Percentiles rank a stretch among this genome's conserved stretches.
Evolutionary conservation across 2,113 vertebrate species (phyloP).

Genomic region (Neogale vison): DNA sequence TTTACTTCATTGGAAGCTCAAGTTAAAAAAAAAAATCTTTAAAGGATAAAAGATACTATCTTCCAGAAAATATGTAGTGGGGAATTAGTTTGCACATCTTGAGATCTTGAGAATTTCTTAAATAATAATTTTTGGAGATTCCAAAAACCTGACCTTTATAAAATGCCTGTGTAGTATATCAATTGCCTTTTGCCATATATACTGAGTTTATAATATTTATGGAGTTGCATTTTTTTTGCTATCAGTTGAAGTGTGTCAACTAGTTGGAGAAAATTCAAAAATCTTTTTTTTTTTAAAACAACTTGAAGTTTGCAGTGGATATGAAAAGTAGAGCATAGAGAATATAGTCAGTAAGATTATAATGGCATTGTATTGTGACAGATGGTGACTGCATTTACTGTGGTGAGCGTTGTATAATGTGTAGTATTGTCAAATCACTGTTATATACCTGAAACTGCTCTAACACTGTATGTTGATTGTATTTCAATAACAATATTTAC

Average conservation of each 20-base stretch:
- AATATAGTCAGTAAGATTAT: not conserved
- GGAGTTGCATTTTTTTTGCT: slow-evolving; percentile 33
- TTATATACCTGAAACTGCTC: not conserved
- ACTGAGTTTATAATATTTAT: slow-evolving; percentile 13
- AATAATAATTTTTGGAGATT: not conserved
- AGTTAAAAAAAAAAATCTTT: not conserved
- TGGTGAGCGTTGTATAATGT: not conserved
- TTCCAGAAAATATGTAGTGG: not conserved
- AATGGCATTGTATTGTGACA: not conserved
- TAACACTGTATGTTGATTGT: not conserved
- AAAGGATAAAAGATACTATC: not conserved
- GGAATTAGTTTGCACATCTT: slow-evolving; percentile 6
- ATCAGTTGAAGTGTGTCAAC: not conserved
- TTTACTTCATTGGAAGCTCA: slow-evolving; percentile 12
- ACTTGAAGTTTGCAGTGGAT: not conserved
- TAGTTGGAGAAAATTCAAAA: slow-evolving; percentile 33
- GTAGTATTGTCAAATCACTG: not conserved
- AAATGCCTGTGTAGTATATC: not conserved
- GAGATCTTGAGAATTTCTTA: slow-evolving; percentile 39
- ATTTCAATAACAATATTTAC: not conserved
- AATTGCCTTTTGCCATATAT: not conserved
- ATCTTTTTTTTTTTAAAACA: not conserved
- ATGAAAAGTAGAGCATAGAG: not conserved
- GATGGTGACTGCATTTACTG: not conserved
- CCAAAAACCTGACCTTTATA: slow-evolving; percentile 16